Percentiles rank a stretch among this genome's conserved stretches.
Evolutionary conservation across 2,797 vertebrate species (phyloP).

Genomic region (Lacerta viridis): DNA sequence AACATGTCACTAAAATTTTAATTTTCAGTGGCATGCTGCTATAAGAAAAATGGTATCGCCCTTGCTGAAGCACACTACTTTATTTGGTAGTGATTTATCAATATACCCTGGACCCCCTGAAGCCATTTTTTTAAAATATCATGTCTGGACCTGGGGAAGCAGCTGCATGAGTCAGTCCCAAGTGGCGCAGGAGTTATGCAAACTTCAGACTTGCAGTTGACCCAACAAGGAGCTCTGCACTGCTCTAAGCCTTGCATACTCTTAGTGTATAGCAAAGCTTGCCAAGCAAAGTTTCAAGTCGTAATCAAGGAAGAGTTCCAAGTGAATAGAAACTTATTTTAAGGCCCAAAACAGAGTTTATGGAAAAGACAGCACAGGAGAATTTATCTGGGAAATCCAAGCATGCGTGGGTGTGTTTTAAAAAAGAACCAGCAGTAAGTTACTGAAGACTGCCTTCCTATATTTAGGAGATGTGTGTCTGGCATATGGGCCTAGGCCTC

Average conservation of each 20-base stretch:
- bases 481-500: not conserved
- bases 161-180: constrained; percentile 9
- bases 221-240: not conserved
- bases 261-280: not conserved
- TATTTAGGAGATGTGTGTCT: not conserved
- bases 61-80: not conserved
- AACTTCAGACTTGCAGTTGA: not conserved
- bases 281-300: not conserved
- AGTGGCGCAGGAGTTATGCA: constrained; percentile 4
- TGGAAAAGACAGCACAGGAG: not conserved
- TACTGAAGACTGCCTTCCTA: not conserved
- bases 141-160: not conserved
- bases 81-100: not conserved
- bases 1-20: not conserved
- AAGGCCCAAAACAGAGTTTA: not conserved
- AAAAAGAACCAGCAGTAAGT: not conserved
- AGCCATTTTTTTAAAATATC: too few relatives aligned
- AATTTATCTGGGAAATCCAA: not conserved
- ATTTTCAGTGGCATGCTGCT: not conserved
- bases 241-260: not conserved
- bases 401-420: too few relatives aligned
- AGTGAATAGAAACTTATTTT: not conserved
- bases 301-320: not conserved
- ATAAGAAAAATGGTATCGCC: not conserved
- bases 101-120: not conserved